A percentile compares a stretch with the other conserved stretches of the same genome.
Conservation (phyloP, 2,888 invertebrate genomes). For the Keiferia lycopersicella region DNA sequence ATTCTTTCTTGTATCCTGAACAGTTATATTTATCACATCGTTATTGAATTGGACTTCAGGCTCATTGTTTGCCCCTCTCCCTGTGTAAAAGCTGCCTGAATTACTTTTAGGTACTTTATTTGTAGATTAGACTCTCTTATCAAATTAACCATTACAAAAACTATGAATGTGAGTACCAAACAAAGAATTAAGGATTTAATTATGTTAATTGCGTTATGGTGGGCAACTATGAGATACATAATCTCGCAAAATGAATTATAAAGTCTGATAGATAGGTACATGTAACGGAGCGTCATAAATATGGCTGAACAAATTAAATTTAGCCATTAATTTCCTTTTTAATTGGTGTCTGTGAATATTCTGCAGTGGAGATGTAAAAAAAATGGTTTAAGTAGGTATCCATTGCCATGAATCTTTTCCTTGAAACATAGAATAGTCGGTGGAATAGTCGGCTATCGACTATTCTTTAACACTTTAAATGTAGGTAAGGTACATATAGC, state of each 20-base stretch:
- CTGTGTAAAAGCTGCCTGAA: neutral
- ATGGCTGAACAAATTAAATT: slow-evolving; percentile 16
- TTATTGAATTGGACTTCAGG: neutral
- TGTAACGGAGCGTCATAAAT: slow-evolving; percentile 22
- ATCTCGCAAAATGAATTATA: slow-evolving; percentile 13
- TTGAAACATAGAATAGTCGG: too few species aligned
- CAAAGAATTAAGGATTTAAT: slow-evolving; percentile 2
- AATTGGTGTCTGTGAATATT: slow-evolving; percentile 4
- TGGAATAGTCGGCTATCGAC: too few species aligned
- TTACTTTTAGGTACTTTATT: neutral
- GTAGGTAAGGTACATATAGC: too few species aligned
- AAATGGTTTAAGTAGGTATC: too few species aligned
- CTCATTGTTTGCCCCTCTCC: neutral
- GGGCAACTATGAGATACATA: slow-evolving; percentile 7
- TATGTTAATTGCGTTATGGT: slow-evolving; percentile 9
- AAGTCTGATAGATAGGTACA: neutral
- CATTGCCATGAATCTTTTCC: too few species aligned
- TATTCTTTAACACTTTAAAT: too few species aligned
- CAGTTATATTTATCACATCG: neutral
- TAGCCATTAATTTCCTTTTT: slow-evolving; percentile 11
- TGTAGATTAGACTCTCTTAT: neutral
- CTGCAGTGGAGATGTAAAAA: neutral
- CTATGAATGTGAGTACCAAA: neutral
- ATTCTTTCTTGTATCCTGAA: slow-evolving; percentile 4
- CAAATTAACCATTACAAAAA: neutral